Conservation (phyloP, 2,797 vertebrate genomes). For the Molossus molossus region DNA sequence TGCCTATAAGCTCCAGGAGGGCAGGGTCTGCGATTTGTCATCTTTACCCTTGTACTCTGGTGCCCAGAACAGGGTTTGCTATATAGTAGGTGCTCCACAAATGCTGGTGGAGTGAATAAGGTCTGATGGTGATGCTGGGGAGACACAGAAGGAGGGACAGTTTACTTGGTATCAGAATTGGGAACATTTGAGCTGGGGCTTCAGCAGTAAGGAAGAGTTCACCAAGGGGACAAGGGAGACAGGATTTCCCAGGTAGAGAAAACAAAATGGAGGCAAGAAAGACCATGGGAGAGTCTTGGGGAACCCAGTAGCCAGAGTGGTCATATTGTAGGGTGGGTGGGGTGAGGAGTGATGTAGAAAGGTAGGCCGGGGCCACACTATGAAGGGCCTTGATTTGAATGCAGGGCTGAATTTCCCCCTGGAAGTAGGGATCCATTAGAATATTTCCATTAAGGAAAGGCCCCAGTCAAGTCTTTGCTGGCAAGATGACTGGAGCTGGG, state of each 20-base stretch:
- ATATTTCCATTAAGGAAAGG: conserved; percentile 80
- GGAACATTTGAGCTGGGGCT: neutral
- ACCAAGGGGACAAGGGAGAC: conserved; percentile 9
- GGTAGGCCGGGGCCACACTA: conserved; percentile 4
- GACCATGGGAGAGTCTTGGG: neutral
- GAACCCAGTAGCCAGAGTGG: neutral
- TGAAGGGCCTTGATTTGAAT: conserved; percentile 57
- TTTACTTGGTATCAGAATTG: conserved; percentile 13
- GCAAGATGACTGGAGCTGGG: conserved; percentile 34
- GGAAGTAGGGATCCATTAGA: conserved; percentile 44
- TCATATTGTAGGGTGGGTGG: neutral
- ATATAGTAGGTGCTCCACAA: neutral
- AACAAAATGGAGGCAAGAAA: conserved; percentile 41
- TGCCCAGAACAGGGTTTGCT: conserved; percentile 9
- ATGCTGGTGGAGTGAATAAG: neutral
- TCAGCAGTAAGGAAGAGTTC: conserved; percentile 2
- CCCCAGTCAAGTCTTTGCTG: conserved; percentile 67
- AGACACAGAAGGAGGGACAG: neutral
- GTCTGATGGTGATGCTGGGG: neutral
- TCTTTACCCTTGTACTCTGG: neutral
- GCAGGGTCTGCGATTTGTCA: neutral
- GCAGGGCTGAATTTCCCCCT: conserved; percentile 48
- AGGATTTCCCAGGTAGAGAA: conserved; percentile 25
- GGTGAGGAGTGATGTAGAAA: neutral
- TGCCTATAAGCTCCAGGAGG: neutral